phyloP scores from a whole-genome alignment of 2,888 invertebrate species.

The Mongoloraphidia duomilia region DNA sequence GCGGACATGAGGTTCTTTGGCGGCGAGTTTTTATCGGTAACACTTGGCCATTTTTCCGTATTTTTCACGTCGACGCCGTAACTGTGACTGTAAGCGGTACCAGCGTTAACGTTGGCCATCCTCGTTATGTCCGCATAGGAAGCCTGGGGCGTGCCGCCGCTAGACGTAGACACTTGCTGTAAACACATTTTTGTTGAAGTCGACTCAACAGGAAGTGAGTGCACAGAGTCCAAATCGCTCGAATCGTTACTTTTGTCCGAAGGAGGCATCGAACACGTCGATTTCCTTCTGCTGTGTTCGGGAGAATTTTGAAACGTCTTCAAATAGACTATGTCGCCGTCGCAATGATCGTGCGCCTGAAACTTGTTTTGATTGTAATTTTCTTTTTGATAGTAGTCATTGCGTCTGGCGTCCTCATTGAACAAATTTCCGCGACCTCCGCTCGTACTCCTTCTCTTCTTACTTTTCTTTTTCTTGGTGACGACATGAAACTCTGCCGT shows the following conservation, averaged over 20 bases:
- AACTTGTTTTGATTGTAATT: slow-evolving; percentile 1
- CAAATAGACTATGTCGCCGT: slow-evolving; percentile 13
- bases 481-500: slow-evolving; percentile 69
- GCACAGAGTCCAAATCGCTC: slow-evolving; percentile 71
- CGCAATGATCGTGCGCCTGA: slow-evolving; percentile 7
- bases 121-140: slow-evolving; percentile 78
- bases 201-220: slow-evolving; percentile 56
- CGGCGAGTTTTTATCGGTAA: slow-evolving; percentile 5
- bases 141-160: slow-evolving; percentile 35
- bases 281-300: slow-evolving; percentile 40
- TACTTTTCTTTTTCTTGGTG: slow-evolving; percentile 66
- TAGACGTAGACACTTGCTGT: slow-evolving; percentile 21
- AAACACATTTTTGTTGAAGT: slow-evolving; percentile 14
- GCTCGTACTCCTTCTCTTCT: slow-evolving; percentile 43
- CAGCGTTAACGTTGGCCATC: slow-evolving; percentile 24
- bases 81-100: neutral
- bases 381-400: slow-evolving; percentile 3
- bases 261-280: slow-evolving; percentile 66
- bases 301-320: slow-evolving; percentile 20
- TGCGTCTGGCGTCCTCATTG: slow-evolving; percentile 9
- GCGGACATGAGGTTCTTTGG: slow-evolving; percentile 3
- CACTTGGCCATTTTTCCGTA: slow-evolving; percentile 17
- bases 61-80: slow-evolving; percentile 21
- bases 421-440: slow-evolving; percentile 25
- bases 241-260: slow-evolving; percentile 72